Percentiles rank a stretch among this genome's conserved stretches.
Conservation (phyloP, 2,797 vertebrate species). For the Micropoecilia bifurca region DNA sequence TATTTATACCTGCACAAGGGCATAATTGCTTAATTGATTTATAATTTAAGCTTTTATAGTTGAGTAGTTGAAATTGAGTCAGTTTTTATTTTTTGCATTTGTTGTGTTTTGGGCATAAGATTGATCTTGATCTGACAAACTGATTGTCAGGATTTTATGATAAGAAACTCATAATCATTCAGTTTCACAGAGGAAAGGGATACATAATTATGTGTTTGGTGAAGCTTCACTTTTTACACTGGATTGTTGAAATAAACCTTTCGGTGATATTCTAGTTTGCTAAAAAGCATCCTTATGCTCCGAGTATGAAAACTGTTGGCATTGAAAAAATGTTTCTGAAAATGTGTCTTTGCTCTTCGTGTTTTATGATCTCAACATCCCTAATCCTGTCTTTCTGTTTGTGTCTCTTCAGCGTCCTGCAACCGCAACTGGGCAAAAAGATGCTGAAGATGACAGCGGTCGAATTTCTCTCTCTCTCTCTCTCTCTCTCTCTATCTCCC, state of each 20-base stretch:
- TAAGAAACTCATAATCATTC: background rate
- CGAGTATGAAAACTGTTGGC: background rate
- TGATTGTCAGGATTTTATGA: background rate
- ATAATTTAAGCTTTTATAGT: too few species aligned
- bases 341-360: background rate
- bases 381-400: conserved; percentile 7
- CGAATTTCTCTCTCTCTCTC: conserved; percentile 50
- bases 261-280: background rate
- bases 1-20: too few species aligned
- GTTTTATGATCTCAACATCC: background rate
- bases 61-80: too few species aligned
- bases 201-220: background rate
- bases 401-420: conserved; percentile 57
- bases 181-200: background rate
- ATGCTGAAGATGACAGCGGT: conserved; percentile 66
- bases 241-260: background rate
- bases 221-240: background rate
- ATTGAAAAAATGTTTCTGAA: background rate
- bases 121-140: background rate
- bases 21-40: too few species aligned
- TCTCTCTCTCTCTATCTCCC: background rate
- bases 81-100: too few species aligned
- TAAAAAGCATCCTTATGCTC: background rate
- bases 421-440: conserved; percentile 64
- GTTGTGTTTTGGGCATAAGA: too few species aligned